Conservation (phyloP, 2,888 invertebrate genomes). For the Pterostichus madidus region DNA sequence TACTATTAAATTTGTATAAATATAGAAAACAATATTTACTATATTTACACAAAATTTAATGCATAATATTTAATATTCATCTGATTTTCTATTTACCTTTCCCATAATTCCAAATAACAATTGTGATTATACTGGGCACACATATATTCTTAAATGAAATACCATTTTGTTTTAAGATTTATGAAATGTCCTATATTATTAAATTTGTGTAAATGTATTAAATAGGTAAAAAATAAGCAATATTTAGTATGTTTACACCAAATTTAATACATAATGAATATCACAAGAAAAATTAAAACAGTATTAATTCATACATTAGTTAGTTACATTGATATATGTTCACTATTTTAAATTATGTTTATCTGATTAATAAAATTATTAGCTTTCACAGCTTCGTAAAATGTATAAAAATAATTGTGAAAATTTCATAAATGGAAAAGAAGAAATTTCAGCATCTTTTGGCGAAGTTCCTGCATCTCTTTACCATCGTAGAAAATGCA, state of each 20-base stretch:
- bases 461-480: conserved; percentile 11
- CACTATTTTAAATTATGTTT: conserved; percentile 54
- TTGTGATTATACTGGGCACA: too few species aligned
- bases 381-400: conserved; percentile 24
- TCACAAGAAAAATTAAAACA: conserved; percentile 63
- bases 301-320: conserved; percentile 59
- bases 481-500: conserved; percentile 33
- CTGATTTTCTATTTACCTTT: too few species aligned
- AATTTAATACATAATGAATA: conserved; percentile 65
- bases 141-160: too few species aligned
- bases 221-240: conserved; percentile 17
- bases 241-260: conserved; percentile 58
- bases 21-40: not conserved
- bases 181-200: too few species aligned
- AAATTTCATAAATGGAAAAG: conserved; percentile 40
- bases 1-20: conserved; percentile 5
- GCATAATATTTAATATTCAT: too few species aligned
- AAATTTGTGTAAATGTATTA: conserved; percentile 3
- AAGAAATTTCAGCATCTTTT: conserved; percentile 6
- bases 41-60: conserved; percentile 64
- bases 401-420: conserved; percentile 48
- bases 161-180: too few species aligned
- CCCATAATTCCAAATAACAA: too few species aligned
- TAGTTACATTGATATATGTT: conserved; percentile 52
- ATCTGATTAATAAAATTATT: conserved; percentile 44